Conservation (phyloP, 2,113 vertebrate species). For the Bombycilla garrulus region DNA sequence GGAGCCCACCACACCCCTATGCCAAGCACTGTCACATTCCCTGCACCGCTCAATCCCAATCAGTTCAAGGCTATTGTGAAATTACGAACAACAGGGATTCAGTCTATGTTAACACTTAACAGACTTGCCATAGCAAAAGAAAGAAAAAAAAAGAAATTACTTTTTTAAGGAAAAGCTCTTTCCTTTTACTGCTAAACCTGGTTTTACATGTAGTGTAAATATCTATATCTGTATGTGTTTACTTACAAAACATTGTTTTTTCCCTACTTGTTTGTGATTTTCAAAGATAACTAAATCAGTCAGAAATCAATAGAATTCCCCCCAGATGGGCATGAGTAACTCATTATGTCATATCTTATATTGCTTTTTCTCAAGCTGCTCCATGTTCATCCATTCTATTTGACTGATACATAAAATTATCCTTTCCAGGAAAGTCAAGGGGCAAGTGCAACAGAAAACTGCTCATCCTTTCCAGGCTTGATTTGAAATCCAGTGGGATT, state of each 20-base stretch:
- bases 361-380: background rate
- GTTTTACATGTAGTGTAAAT: background rate
- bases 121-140: background rate
- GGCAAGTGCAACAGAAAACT: background rate
- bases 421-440: background rate
- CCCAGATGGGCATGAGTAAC: background rate
- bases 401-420: background rate
- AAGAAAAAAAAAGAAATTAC: background rate
- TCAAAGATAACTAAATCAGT: background rate
- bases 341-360: background rate
- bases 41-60: accelerated
- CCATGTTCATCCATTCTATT: background rate
- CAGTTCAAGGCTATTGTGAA: background rate
- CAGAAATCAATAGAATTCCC: background rate
- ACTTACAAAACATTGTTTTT: background rate
- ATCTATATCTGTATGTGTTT: background rate
- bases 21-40: background rate
- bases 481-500: background rate
- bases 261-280: background rate
- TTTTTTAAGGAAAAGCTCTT: background rate
- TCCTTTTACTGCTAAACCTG: background rate
- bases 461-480: background rate
- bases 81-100: background rate
- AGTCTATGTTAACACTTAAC: background rate
- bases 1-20: accelerated